Evolutionary conservation across 1,140 invertebrate genomes (phyloP), one percentile per base, ranked within the genome.

Genomic region (Leptinotarsa defecta): DNA sequence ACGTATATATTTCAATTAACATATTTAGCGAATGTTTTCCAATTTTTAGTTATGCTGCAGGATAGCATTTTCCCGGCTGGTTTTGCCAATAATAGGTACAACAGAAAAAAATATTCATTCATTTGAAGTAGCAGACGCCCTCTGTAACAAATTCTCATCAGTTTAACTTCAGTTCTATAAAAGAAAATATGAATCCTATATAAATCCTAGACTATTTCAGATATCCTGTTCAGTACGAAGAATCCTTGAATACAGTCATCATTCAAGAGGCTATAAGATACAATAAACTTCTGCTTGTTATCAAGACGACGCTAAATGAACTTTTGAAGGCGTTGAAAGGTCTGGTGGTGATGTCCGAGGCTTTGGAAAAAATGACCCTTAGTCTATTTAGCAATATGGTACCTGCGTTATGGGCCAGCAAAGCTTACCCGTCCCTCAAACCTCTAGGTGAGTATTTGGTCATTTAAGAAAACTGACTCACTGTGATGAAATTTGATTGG

Each of bases 191-290:
- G 34, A 43, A 43, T 43, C 8, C 34, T 43, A 11, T 43, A 43
- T 43, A 11, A 43, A 8, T 43, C 34, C 34, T 43, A 43, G 2
- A 43, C 5, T 63, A 13, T 75, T 82, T 22, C 79, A 94, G 92
- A 77, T 95, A 93, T 83, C 94, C 94, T 0, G 92, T 94, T 1
- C 87, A 88, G 0, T 95, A 95, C 83, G 90, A 91, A 80, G 93
- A 96, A 86, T 95, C 94, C 1, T 88, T 95, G 83, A 96, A 95
- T 83, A 94, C 93, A 0, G 94, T 95, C 13, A 85, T 96, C 17
- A 87, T 93, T 17, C 94, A 95, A 86, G 94, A 95, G 86, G 91
- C 93, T 61, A 90, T 90, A 48, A 85, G 93, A 20, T 96, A 94
- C 82, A 95, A 96, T 80, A 89, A 84, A 52, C 86, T 96, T 3